Percentiles rank a stretch among this genome's conserved stretches.
Conservation (phyloP, 2,888 invertebrate species). For the Drosophila borborema region DNA sequence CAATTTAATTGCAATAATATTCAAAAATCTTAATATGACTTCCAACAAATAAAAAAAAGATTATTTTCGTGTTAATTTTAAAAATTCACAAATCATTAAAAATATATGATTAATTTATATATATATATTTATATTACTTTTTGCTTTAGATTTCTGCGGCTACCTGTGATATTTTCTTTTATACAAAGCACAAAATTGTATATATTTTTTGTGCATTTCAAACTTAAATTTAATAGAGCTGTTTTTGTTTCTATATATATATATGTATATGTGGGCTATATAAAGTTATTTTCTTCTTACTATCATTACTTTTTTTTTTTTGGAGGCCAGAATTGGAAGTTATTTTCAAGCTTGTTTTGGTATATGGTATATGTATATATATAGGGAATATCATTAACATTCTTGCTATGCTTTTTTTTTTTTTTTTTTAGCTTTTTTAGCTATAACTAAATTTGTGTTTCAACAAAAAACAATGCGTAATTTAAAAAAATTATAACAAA, state of each 20-base stretch:
- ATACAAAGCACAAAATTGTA: conserved; percentile 27
- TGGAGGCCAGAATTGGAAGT: conserved; percentile 47
- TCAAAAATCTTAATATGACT: conserved; percentile 51
- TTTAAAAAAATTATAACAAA: conserved; percentile 71
- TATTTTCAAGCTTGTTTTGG: conserved; percentile 30
- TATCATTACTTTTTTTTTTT: background rate
- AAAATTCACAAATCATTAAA: conserved; percentile 47
- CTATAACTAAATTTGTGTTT: conserved; percentile 65
- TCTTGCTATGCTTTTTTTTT: conserved; percentile 21
- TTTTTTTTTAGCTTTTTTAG: background rate
- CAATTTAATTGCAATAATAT: conserved; percentile 82
- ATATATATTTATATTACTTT: background rate
- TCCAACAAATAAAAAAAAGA: conserved; percentile 33
- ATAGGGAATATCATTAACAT: conserved; percentile 51
- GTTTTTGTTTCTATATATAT: background rate
- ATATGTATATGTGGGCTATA: conserved; percentile 8
- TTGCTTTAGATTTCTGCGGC: conserved; percentile 9
- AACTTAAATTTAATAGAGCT: conserved; percentile 28
- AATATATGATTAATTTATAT: conserved; percentile 5
- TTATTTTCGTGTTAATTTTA: conserved; percentile 56
- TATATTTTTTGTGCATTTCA: conserved; percentile 29
- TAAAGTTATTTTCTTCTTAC: background rate
- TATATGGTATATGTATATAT: conserved; percentile 14
- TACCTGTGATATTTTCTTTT: conserved; percentile 8
- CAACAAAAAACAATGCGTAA: conserved; percentile 73